Base-by-base conservation (phyloP, 2,113 vertebrate species). In the Chaetura pelagica region DNA sequence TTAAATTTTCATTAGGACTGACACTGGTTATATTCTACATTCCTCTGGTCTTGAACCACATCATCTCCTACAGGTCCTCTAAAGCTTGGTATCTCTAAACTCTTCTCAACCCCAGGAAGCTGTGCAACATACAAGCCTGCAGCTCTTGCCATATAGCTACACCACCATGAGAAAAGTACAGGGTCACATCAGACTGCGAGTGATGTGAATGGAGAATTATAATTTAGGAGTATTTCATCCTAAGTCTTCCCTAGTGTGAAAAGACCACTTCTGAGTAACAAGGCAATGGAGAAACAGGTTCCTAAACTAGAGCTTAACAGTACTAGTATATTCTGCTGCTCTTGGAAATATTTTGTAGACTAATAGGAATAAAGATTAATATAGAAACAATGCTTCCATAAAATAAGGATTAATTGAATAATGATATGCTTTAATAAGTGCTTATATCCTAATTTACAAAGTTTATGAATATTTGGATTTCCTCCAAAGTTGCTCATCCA, bases 391-490 rank as follows among this genome's bases (percentile, higher is more conserved):
- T 18, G 12, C 19, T 75, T 18, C 22, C 71, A 71, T 95, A 90
- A 84, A 68, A 30, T 64, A 80, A 42, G 57, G 67, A 91, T 81
- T 94, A 94, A 94, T 58, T 93, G 52, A 90, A 85, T 84, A 84
- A 72, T 48, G 4, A 85, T 75, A 54, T 62, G 46, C 54, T 96
- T 73, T 96, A 89, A 89, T 72, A 84, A n/a, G 48, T 81, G 80
- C 54, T 94, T 94, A 67, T 64, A 93, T 87, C 48, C 44, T 72
- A 92, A 74, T 89, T 78, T n/a, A 74, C 57, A 91, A 96, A 93
- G 80, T 96, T 94, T 89, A 91, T 15, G 11, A 95, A 89, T 66
- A 66, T 79, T 72, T 96, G 96, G 95, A 88, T 73, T 12, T 18
- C 17, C n/a, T 96, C 96, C 97, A 96, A 51, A 80, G 18, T 59